These are phyloP conservation scores for Lepidocyrtinus sp. DNA, from an alignment of 2,888 invertebrate species.

Conservation along the genomic window DNA sequence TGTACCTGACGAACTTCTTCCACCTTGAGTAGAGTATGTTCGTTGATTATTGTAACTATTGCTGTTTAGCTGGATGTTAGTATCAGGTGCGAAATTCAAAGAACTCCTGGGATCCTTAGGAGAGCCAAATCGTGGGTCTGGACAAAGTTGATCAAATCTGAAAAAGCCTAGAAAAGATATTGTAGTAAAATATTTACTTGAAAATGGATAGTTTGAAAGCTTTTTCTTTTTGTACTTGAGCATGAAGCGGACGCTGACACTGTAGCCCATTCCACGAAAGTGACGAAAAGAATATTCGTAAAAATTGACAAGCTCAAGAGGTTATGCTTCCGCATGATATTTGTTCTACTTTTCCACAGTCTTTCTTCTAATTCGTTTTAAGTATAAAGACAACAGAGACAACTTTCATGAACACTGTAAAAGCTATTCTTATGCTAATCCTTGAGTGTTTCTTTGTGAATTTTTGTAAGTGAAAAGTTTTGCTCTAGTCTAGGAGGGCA, in stretches of 20 bases:
- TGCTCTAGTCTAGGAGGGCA: slow-evolving; percentile 15
- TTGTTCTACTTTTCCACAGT: background rate
- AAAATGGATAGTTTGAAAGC: too few species aligned
- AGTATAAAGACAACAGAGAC: too few species aligned
- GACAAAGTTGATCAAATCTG: slow-evolving; percentile 53
- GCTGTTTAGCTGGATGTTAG: background rate
- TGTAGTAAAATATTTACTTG: too few species aligned
- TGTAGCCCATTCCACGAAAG: too few species aligned
- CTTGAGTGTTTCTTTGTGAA: background rate
- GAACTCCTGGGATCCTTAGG: background rate
- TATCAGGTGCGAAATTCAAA: background rate
- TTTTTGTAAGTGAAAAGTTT: background rate
- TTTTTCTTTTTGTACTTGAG: too few species aligned
- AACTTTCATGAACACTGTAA: too few species aligned
- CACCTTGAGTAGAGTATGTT: background rate
- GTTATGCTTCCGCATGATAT: slow-evolving; percentile 23
- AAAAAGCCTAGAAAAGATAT: too few species aligned
- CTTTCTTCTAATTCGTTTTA: slow-evolving; percentile 11
- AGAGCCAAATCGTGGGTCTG: slow-evolving; percentile 47
- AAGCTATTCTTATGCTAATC: too few species aligned
- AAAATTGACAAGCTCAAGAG: background rate
- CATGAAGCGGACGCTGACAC: slow-evolving; percentile 33
- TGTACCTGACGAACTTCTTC: background rate
- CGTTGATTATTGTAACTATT: background rate
- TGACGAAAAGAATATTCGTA: too few species aligned